phyloP scores from a whole-genome alignment of 2,888 invertebrate species.

The Augochlorella aurata region DNA sequence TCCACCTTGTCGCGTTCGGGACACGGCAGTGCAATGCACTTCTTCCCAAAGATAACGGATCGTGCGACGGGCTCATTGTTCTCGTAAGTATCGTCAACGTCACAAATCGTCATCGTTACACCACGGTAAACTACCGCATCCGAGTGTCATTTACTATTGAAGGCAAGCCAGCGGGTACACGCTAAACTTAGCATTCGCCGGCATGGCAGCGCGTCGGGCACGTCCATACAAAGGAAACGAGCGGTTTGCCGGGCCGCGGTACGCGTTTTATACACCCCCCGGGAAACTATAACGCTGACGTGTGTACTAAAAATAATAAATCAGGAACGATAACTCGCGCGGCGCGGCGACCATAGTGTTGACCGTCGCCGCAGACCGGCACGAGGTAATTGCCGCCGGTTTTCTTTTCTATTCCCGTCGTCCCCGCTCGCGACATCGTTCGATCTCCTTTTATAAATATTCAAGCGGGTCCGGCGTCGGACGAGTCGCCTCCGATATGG shows the following conservation, averaged over 20 bases:
- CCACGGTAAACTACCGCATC: constrained; percentile 67
- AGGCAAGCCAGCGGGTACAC: constrained; percentile 61
- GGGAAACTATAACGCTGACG: constrained; percentile 60
- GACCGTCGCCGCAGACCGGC: not conserved
- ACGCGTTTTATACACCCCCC: constrained; percentile 42
- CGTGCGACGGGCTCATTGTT: constrained; percentile 66
- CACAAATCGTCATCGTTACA: constrained; percentile 69
- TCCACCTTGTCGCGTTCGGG: constrained; percentile 14
- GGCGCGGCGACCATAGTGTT: constrained; percentile 5
- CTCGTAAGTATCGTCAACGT: constrained; percentile 67
- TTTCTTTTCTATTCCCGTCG: constrained; percentile 9
- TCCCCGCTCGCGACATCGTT: not conserved
- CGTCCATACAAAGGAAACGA: constrained; percentile 63
- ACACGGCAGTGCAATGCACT: constrained; percentile 28
- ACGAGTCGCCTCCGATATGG: not conserved
- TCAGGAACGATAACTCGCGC: constrained; percentile 27
- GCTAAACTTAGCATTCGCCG: constrained; percentile 67
- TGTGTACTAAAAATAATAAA: constrained; percentile 64
- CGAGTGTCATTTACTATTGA: constrained; percentile 75
- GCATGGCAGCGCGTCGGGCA: constrained; percentile 24
- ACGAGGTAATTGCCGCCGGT: not conserved
- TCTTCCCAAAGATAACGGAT: constrained; percentile 57
- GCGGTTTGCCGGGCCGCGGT: constrained; percentile 38
- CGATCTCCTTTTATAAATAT: constrained; percentile 8
- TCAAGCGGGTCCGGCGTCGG: not conserved